A percentile compares a stretch with the other conserved stretches of the same genome.
Evolutionary conservation across 2,888 invertebrate genomes (phyloP).

Genomic region (Mactromeris polynyma): DNA sequence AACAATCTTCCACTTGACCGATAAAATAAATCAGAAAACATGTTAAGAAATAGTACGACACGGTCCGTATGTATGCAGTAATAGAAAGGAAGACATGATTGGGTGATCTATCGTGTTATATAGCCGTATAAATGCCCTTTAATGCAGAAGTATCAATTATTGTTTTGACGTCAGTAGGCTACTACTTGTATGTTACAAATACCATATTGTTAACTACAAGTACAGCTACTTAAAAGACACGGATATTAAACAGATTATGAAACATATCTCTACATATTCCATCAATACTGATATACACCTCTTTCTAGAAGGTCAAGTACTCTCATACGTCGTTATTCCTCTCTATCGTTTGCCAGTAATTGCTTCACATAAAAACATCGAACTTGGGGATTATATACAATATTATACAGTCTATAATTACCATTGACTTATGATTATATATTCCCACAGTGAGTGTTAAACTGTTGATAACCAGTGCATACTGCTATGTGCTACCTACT

Average conservation of each 20-base stretch:
- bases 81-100: neutral
- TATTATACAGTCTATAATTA: too few relatives aligned
- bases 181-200: neutral
- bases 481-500: neutral
- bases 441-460: neutral
- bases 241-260: neutral
- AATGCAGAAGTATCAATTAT: neutral
- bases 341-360: neutral
- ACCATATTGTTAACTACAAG: neutral
- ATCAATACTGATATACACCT: neutral
- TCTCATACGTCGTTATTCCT: neutral
- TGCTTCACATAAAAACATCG: too few relatives aligned
- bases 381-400: too few relatives aligned
- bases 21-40: neutral
- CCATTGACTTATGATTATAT: neutral
- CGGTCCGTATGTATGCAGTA: neutral
- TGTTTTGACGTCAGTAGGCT: conserved; percentile 10
- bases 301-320: neutral
- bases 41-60: neutral
- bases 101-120: too few relatives aligned
- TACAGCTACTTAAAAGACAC: neutral
- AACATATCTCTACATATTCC: neutral
- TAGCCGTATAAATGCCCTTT: neutral
- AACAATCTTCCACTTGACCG: neutral
- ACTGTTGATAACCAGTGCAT: neutral